These are phyloP conservation scores for Venturia canescens DNA, from an alignment of 1,140 invertebrate species.

Conservation along the genomic window DNA sequence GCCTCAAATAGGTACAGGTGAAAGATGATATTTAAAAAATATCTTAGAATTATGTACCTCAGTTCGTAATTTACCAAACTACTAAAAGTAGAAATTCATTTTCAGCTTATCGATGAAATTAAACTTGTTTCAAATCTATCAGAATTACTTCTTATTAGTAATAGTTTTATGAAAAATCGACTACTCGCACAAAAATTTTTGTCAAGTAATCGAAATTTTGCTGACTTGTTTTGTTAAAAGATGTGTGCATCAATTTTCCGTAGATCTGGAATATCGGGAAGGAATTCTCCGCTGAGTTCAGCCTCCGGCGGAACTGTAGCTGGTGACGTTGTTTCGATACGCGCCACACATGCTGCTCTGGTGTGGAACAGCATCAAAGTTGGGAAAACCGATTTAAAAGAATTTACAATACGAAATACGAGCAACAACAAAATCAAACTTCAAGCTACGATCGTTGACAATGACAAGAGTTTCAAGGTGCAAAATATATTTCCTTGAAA, in stretches of 20 bases:
- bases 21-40: constrained; percentile 11
- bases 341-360: constrained; percentile 74
- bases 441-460: constrained; percentile 69
- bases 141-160: too few relatives aligned
- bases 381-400: constrained; percentile 74
- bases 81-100: background rate
- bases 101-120: too few relatives aligned
- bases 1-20: constrained; percentile 64
- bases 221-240: too few relatives aligned
- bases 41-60: too few relatives aligned
- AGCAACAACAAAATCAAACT: constrained; percentile 76
- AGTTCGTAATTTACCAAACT: constrained; percentile 1
- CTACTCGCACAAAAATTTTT: too few relatives aligned
- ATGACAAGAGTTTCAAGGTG: constrained; percentile 71
- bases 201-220: too few relatives aligned
- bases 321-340: constrained; percentile 72
- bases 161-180: too few relatives aligned
- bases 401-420: constrained; percentile 76
- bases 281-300: constrained; percentile 71
- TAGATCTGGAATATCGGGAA: constrained; percentile 65
- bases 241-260: constrained; percentile 9
- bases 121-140: too few relatives aligned
- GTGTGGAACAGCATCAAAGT: constrained; percentile 77
- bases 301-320: constrained; percentile 64
- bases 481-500: background rate